Evolutionary conservation across 2,888 invertebrate species (phyloP).

Genomic region (Ethmia dodecea): DNA sequence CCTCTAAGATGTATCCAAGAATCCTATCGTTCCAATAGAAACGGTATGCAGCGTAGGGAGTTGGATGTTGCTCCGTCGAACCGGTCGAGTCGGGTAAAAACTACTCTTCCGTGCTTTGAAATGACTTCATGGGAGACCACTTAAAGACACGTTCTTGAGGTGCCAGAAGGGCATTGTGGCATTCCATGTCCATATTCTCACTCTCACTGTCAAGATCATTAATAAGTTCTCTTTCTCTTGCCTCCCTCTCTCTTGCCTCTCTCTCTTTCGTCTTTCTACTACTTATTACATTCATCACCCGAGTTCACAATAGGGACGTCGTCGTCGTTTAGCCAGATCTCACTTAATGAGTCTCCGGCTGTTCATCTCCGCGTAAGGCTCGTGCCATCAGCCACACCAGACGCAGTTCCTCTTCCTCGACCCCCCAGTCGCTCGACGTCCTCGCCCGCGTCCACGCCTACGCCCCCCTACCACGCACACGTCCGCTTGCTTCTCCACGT

Average conservation of each 20-base stretch:
- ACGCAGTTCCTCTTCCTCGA: too few relatives aligned
- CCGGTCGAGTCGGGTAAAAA: background rate
- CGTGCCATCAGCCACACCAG: too few relatives aligned
- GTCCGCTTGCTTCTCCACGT: too few relatives aligned
- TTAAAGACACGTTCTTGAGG: background rate
- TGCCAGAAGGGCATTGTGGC: background rate
- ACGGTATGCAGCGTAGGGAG: conserved; percentile 10
- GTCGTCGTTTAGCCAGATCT: background rate
- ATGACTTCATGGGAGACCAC: background rate
- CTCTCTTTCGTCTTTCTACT: too few relatives aligned
- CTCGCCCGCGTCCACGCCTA: too few relatives aligned
- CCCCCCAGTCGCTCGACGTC: too few relatives aligned
- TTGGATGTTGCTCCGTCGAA: background rate
- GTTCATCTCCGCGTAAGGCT: too few relatives aligned
- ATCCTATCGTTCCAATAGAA: conserved; percentile 13
- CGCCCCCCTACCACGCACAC: too few relatives aligned
- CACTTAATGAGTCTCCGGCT: too few relatives aligned
- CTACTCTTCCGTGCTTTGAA: background rate
- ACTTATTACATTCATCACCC: background rate
- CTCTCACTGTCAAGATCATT: too few relatives aligned
- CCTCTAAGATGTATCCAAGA: conserved; percentile 2
- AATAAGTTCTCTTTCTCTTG: too few relatives aligned
- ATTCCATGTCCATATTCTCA: background rate
- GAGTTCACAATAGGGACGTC: background rate
- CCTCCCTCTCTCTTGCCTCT: background rate